Percentiles rank a stretch among this genome's conserved stretches.
phyloP scores from a whole-genome alignment of 2,888 invertebrate genomes.

The Gasteruption jaculator region DNA sequence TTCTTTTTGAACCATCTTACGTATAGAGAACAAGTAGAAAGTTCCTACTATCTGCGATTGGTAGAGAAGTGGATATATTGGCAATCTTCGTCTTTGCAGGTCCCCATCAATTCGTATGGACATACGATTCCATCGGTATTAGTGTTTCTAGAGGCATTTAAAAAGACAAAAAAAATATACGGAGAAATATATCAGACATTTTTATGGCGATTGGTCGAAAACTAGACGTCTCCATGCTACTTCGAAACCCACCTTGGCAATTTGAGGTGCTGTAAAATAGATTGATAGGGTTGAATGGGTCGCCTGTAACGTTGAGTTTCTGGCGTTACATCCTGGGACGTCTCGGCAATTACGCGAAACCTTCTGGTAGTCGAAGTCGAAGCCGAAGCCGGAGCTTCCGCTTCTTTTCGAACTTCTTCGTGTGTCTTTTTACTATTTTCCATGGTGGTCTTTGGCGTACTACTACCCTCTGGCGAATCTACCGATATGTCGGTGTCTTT shows the following conservation, averaged over 20 bases:
- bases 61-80: conserved; percentile 41
- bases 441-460: background rate
- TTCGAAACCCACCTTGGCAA: conserved; percentile 40
- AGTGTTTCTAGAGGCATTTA: conserved; percentile 38
- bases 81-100: conserved; percentile 47
- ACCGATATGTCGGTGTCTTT: too few species aligned
- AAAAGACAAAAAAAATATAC: conserved; percentile 28
- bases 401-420: background rate
- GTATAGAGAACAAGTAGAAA: conserved; percentile 37
- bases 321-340: background rate
- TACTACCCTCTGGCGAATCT: too few species aligned
- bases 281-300: conserved; percentile 37
- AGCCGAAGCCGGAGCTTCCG: too few species aligned
- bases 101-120: conserved; percentile 48
- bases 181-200: too few species aligned
- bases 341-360: background rate
- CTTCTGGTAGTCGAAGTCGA: too few species aligned
- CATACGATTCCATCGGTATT: conserved; percentile 46
- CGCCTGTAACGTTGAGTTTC: background rate
- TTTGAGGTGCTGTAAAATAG: conserved; percentile 39
- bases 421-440: background rate
- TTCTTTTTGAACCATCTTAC: conserved; percentile 46
- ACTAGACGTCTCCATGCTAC: too few species aligned
- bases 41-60: conserved; percentile 36
- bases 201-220: too few species aligned